A percentile compares a stretch with the other conserved stretches of the same genome.
Conservation (phyloP, 2,888 invertebrate species). For the Dendrolimus pini region DNA sequence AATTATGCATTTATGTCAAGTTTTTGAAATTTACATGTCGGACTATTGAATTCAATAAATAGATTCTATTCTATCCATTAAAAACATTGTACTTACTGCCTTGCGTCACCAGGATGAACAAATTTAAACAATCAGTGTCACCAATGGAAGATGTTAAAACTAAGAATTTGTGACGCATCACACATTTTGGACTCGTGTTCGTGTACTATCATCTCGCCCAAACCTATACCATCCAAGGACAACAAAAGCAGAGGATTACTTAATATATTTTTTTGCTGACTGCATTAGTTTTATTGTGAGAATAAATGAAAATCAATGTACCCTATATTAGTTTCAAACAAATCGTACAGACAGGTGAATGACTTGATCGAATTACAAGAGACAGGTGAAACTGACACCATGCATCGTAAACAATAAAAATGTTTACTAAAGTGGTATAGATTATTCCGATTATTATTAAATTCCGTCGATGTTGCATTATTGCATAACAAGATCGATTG, state of each 20-base stretch:
- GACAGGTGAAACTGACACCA: not conserved
- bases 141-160: not conserved
- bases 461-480: not conserved
- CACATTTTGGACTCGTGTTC: too few species aligned
- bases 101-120: conserved; percentile 1
- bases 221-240: too few species aligned
- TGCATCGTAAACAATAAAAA: conserved; percentile 7
- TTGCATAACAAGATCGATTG: not conserved
- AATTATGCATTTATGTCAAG: not conserved
- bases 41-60: too few species aligned
- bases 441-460: conserved; percentile 7
- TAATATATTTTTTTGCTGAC: too few species aligned
- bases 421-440: conserved; percentile 8
- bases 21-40: not conserved
- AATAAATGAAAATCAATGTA: too few species aligned
- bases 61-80: too few species aligned
- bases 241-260: too few species aligned
- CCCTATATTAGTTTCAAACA: too few species aligned
- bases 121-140: conserved; percentile 16
- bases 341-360: not conserved
- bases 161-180: too few species aligned
- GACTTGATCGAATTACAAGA: not conserved
- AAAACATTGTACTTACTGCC: not conserved
- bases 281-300: too few species aligned
- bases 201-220: too few species aligned